Conservation (phyloP, 2,797 vertebrate genomes). For the Mormyrops attenuatus region DNA sequence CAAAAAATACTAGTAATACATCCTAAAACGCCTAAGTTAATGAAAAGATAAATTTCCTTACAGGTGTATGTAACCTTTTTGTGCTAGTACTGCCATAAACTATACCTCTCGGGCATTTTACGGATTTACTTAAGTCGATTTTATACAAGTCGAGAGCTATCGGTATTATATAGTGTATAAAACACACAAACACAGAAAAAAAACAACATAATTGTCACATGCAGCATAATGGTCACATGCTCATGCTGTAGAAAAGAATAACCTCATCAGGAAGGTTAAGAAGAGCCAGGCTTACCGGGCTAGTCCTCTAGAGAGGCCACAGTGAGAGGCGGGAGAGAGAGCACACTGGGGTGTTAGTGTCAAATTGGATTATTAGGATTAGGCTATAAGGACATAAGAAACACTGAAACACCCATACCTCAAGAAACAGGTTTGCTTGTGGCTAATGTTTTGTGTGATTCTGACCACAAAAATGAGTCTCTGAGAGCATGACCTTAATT, state of each 20-base stretch:
- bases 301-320: slow-evolving; percentile 82
- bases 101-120: neutral
- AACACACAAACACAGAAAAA: neutral
- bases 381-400: neutral
- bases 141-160: neutral
- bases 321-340: slow-evolving; percentile 40
- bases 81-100: neutral
- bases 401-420: neutral
- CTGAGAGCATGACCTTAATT: neutral
- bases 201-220: neutral
- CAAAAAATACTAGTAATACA: neutral
- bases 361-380: neutral
- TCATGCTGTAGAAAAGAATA: slow-evolving; percentile 7
- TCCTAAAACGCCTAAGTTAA: neutral
- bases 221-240: slow-evolving; percentile 15
- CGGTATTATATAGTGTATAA: no score
- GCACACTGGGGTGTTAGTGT: slow-evolving; percentile 14
- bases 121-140: neutral
- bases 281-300: slow-evolving; percentile 81
- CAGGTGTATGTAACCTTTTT: neutral
- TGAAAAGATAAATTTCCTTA: neutral
- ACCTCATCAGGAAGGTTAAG: slow-evolving; percentile 34
- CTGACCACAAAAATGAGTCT: neutral
- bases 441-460: neutral
- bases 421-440: neutral